phyloP scores from a whole-genome alignment of 2,888 invertebrate genomes.

The Nephrocerus scutellatus region DNA sequence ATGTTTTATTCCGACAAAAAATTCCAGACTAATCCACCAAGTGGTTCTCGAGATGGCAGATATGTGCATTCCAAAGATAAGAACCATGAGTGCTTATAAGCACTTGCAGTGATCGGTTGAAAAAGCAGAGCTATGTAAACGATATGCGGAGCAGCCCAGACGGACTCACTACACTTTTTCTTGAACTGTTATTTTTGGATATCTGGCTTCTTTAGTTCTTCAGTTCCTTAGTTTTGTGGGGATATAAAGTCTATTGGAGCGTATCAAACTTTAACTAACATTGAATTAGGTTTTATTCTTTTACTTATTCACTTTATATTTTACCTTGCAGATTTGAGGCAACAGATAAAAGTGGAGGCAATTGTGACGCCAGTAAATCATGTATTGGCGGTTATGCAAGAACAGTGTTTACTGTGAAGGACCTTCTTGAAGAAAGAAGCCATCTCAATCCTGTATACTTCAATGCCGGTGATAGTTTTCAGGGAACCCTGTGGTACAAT shows the following conservation, averaged over 20 bases:
- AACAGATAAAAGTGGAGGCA: slow-evolving; percentile 52
- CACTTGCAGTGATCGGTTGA: too few species aligned
- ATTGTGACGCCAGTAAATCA: slow-evolving; percentile 51
- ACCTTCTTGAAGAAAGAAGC: slow-evolving; percentile 45
- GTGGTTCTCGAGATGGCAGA: too few species aligned
- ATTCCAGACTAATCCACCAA: too few species aligned
- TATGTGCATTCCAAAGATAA: too few species aligned
- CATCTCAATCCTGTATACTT: slow-evolving; percentile 57
- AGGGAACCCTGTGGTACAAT: slow-evolving; percentile 80
- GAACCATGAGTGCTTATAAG: too few species aligned
- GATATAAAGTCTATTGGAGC: not conserved
- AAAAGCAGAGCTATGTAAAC: too few species aligned
- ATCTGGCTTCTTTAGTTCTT: not conserved
- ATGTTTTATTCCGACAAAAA: too few species aligned
- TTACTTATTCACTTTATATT: not conserved
- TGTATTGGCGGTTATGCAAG: slow-evolving; percentile 68
- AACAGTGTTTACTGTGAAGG: slow-evolving; percentile 53
- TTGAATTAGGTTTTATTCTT: not conserved
- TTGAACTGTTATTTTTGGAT: not conserved
- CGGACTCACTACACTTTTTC: too few species aligned
- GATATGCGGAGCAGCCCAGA: too few species aligned
- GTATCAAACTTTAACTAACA: too few species aligned
- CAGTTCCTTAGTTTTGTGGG: not conserved
- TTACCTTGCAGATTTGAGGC: slow-evolving; percentile 54
- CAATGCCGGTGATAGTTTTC: slow-evolving; percentile 78